These are phyloP conservation scores for Mesoclemmys tuberculata DNA, from an alignment of 2,113 vertebrate species.

Conservation along the genomic window DNA sequence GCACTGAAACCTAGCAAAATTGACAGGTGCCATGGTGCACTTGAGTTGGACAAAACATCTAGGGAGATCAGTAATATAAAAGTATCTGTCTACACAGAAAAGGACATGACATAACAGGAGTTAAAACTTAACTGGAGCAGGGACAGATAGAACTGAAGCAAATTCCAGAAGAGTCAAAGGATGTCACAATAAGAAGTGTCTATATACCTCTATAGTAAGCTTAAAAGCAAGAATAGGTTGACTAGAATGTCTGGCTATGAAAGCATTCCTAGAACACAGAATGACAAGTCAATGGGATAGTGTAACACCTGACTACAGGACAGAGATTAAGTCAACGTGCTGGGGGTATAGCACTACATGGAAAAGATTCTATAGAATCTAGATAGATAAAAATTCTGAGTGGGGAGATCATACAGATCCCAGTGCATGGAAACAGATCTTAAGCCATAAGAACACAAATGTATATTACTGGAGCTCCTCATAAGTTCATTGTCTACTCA, in stretches of 20 bases:
- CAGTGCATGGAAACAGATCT: neutral
- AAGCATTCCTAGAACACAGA: neutral
- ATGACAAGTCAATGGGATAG: neutral
- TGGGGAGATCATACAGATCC: neutral
- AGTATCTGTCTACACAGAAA: neutral
- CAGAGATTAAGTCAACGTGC: neutral
- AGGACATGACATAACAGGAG: neutral
- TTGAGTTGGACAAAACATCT: neutral
- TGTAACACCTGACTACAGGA: neutral
- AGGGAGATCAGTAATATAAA: neutral
- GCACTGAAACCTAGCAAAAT: neutral
- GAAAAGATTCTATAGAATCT: neutral
- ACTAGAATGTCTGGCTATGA: neutral
- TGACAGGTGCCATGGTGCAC: neutral
- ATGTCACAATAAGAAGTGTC: neutral
- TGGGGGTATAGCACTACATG: neutral
- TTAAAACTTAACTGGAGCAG: neutral
- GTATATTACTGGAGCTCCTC: neutral
- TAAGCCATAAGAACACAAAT: neutral
- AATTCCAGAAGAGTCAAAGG: neutral
- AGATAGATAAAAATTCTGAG: rapidly evolving
- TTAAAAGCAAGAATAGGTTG: neutral
- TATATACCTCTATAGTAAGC: neutral
- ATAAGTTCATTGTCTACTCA: neutral
- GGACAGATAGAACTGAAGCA: neutral